Evolutionary conservation across 2,888 invertebrate species (phyloP), one percentile per base, ranked within the genome.

Genomic region (Alloplasta piceator): DNA sequence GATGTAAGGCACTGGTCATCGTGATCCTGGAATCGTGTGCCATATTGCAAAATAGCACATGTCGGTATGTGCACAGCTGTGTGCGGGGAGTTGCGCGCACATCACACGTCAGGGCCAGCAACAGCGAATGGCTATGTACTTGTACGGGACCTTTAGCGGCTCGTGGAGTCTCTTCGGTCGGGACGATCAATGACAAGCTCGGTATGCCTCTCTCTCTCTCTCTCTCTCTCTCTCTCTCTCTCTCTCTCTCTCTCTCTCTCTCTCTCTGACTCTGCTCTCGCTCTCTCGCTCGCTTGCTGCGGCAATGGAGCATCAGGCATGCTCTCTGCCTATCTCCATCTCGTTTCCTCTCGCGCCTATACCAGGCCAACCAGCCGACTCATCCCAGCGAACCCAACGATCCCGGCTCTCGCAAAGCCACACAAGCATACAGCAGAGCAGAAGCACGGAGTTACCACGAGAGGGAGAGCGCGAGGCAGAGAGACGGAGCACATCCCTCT

Each of bases 71-170:
- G 46, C 26, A 61, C n/a, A 46, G 38, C 58, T 70, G 67, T 74
- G 66, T 74, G 71, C 60, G 60, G 26, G 26, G 79, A 55, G 61
- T 75, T 71, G 75, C 66, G 78, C 81, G 71, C 61, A 41, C 68
- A 77, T 77, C 64, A 78, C 71, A 78, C 74, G 85, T 85, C 86
- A 86, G 86, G 86, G 89, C 87, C 87, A 87, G 87, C 89, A 74
- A 64, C 74, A 70, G 56, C 81, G 66, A 3, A 3, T 26, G 26
- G 72, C 80, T 61, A 60, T 63, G 78, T 82, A 82, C 91, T 90
- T 89, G 91, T 91, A 91, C 92, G 92, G 92, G 92, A 92, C 92
- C 91, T 91, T 92, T 92, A 91, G 90, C 90, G 90, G 90, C 91
- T 90, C 88, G 86, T 86, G 89, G 82, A 80, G 82, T 80, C 82